Conservation (phyloP, 2,797 vertebrate genomes). For the Acanthurus leucopareius region DNA sequence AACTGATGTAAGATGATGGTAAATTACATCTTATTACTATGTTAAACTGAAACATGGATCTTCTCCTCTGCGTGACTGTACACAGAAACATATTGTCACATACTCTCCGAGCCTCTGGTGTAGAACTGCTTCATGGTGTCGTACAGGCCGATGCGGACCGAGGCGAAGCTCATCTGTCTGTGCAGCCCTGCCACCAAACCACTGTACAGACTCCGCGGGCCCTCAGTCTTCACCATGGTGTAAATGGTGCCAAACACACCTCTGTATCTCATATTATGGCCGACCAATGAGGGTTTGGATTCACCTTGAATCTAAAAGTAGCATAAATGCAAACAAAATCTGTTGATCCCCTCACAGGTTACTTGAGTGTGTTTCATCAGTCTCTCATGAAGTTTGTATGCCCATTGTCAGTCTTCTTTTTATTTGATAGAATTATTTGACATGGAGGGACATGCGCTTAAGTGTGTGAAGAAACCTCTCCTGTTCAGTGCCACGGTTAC, state of each 20-base stretch:
- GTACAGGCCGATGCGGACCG: constrained; percentile 95
- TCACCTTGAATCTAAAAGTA: constrained; percentile 93
- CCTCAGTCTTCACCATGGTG: constrained; percentile 94
- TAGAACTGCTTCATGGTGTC: constrained; percentile 98
- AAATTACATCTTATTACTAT: no score
- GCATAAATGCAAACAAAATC: no score
- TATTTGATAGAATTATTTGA: background rate
- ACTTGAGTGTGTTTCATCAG: no score
- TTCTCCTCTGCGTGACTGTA: no score
- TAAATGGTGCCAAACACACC: constrained; percentile 94
- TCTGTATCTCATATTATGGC: constrained; percentile 82
- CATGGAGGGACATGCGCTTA: background rate
- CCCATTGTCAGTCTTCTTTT: no score
- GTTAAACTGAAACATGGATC: no score
- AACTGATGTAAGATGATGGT: no score
- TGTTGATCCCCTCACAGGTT: no score
- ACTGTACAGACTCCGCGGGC: constrained; percentile 91
- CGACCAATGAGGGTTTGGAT: constrained; percentile 52
- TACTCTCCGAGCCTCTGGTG: constrained; percentile 92
- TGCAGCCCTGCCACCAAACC: constrained; percentile 94
- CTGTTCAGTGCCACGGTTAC: background rate
- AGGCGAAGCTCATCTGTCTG: constrained; percentile 98
- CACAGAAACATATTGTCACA: constrained; percentile 21
- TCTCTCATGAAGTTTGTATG: no score
- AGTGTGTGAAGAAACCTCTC: background rate